Evolutionary conservation across 1,140 invertebrate species (phyloP).

Genomic region (Periplaneta americana): DNA sequence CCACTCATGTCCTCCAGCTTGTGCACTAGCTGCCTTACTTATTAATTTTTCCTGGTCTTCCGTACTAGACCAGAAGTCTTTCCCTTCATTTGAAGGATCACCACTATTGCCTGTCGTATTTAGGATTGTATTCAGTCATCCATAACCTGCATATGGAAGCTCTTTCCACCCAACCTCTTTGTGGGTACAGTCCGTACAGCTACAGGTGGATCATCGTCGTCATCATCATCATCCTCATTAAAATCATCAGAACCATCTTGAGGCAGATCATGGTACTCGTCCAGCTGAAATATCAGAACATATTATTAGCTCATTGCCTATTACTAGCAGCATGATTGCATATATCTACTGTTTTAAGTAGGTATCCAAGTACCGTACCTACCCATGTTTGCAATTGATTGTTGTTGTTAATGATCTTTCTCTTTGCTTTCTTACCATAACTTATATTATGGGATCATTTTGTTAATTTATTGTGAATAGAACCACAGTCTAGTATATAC

Average conservation of each 20-base stretch:
- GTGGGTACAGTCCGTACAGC: not conserved
- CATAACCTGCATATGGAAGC: conserved; percentile 8
- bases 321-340: too few relatives aligned
- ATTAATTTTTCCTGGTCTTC: too few relatives aligned
- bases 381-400: too few relatives aligned
- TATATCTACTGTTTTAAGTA: too few relatives aligned
- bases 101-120: not conserved
- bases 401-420: too few relatives aligned
- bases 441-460: too few relatives aligned
- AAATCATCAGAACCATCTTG: conserved; percentile 18
- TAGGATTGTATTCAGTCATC: not conserved
- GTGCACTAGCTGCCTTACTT: not conserved
- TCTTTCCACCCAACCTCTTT: not conserved
- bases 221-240: conserved; percentile 5
- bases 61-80: not conserved
- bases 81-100: not conserved
- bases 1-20: not conserved
- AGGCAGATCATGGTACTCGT: conserved; percentile 19
- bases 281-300: conserved; percentile 8
- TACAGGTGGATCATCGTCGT: too few relatives aligned
- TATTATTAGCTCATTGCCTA: not conserved
- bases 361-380: too few relatives aligned
- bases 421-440: too few relatives aligned
- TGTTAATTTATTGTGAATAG: too few relatives aligned
- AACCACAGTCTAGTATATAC: too few relatives aligned